Percentiles rank a stretch among this genome's conserved stretches.
Conservation (phyloP, 2,797 vertebrate genomes). For the Rhinoraja longicauda region DNA sequence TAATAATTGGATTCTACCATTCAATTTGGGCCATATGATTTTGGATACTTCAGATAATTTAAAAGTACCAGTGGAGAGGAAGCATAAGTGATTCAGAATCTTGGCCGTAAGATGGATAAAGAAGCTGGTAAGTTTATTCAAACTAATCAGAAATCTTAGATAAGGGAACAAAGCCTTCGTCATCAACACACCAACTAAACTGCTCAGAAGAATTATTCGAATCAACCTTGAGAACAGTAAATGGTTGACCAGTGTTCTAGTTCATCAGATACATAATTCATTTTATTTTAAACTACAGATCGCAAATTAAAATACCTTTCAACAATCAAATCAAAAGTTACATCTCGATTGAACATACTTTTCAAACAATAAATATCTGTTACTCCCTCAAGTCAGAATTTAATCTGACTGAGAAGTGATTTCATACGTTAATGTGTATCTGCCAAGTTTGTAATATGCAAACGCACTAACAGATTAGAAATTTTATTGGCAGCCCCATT, state of each 20-base stretch:
- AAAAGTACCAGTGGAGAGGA: not conserved
- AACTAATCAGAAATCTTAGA: conserved; percentile 3
- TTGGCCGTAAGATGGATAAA: not conserved
- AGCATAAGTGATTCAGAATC: not conserved
- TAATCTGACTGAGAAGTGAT: not conserved
- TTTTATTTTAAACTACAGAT: conserved; percentile 23
- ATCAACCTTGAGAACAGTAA: not conserved
- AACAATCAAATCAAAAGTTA: not conserved
- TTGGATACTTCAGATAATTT: not conserved
- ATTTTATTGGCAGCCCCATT: conserved; percentile 38
- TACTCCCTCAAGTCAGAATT: not conserved
- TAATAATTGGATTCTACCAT: not conserved
- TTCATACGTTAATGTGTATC: conserved; percentile 27
- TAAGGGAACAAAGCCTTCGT: not conserved
- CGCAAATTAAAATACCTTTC: not conserved
- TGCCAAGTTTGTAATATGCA: conserved; percentile 25
- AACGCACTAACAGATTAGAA: conserved; percentile 34
- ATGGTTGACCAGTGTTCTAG: not conserved
- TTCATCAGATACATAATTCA: conserved; percentile 7
- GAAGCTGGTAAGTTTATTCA: conserved; percentile 3
- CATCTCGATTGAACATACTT: not conserved
- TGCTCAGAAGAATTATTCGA: not conserved
- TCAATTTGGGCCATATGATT: not conserved
- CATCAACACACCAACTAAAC: not conserved
- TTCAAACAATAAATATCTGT: not conserved